Evolutionary conservation across 2,797 vertebrate species (phyloP), one percentile per base, ranked within the genome.

Genomic region (Phrynocephalus forsythii): DNA sequence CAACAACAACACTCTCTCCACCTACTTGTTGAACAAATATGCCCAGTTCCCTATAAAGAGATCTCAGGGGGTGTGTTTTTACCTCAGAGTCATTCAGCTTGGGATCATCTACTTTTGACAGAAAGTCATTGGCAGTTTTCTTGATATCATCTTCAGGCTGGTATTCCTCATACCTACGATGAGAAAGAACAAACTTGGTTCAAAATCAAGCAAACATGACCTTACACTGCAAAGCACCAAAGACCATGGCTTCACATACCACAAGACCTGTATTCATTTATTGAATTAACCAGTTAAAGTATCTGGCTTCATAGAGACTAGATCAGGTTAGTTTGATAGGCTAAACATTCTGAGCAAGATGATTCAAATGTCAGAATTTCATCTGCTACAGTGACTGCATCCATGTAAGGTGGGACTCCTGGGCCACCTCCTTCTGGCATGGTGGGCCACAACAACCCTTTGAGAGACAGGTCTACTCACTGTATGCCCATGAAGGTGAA

Each of bases 51-150:
- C 50, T 60, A 22, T 30, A 16, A 3, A 69, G 76, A 80, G 48
- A 90, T 84, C 6, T 11, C 20, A 13, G 87, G 15, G 0, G 28
- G 24, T 75, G 13, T 5, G 24, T 77, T 90, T 97, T 97, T 94
- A 99, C 99, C 98, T 99, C 97, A 79, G 98, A 98, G 95, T 98
- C 98, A 89, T 98, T 97, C 88, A 99, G 95, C 90, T 99, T 99
- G 1, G 99, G 99, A 94, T 99, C 99, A 24, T 98, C 98, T 6
- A 99, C 98, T 96, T 99, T 98, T 92, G 98, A 96, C 30, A 99
- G 97, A 10, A 99, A 98, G 92, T 99, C 97, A 92, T 97, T 99
- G 92, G 99, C 99, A 0, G 97, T 98, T 93, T 98, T 97, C 92
- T 97, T 98, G 89, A 99, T 95, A 72, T 99, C 98, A 69, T 99